These are phyloP conservation scores for Nematolebias whitei DNA, from an alignment of 2,113 vertebrate species.

Conservation along the genomic window DNA sequence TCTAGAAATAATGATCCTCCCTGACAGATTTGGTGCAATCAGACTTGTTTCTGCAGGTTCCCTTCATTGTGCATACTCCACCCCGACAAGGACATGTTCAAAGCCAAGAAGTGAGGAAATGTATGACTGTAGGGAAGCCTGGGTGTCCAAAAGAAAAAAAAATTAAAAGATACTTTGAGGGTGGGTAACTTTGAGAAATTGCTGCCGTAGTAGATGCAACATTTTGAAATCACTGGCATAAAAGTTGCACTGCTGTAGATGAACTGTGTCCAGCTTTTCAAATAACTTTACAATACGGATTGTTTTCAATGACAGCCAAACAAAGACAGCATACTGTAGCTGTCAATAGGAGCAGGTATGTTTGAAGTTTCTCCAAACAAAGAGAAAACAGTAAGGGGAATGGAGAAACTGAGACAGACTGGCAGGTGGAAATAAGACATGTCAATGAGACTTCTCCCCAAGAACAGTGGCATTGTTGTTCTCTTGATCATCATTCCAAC, in stretches of 20 bases:
- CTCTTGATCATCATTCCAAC: conserved; percentile 63
- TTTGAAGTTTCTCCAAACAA: conserved; percentile 40
- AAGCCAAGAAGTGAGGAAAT: conserved; percentile 22
- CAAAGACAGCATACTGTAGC: conserved; percentile 13
- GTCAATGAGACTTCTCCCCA: conserved; percentile 52
- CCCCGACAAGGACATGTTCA: conserved; percentile 54
- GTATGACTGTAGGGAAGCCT: conserved; percentile 21
- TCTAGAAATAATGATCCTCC: conserved; percentile 69
- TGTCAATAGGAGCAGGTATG: conserved; percentile 16
- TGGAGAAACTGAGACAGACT: conserved; percentile 37
- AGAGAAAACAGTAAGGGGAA: conserved; percentile 17
- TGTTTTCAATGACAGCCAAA: conserved; percentile 1
- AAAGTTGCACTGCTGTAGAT: not conserved
- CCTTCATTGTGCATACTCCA: conserved; percentile 44
- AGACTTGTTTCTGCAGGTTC: conserved; percentile 54
- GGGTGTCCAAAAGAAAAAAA: conserved; percentile 37
- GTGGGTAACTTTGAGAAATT: conserved; percentile 25
- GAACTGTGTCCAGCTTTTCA: not conserved
- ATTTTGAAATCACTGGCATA: conserved; percentile 3
- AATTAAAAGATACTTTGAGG: not conserved
- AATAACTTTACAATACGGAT: not conserved
- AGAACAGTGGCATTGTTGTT: conserved; percentile 61
- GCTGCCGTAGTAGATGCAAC: conserved; percentile 4
- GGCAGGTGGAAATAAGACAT: conserved; percentile 59
- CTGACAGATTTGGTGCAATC: conserved; percentile 76